These are phyloP conservation scores for Tenualosa thibaudeaui DNA, from an alignment of 2,797 vertebrate species.

Conservation along the genomic window DNA sequence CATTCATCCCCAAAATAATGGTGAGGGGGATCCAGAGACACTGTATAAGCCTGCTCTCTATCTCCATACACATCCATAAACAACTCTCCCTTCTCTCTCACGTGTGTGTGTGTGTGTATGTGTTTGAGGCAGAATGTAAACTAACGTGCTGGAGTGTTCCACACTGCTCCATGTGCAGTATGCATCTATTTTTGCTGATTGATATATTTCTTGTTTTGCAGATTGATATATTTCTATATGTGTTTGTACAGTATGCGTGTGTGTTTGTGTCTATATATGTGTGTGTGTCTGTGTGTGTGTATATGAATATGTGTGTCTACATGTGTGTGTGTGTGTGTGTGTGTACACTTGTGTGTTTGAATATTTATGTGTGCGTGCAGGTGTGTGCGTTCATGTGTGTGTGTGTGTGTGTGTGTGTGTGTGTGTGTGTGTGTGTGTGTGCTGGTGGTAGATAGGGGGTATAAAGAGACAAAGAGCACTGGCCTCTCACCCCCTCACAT, in stretches of 20 bases:
- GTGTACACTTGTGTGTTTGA: no score
- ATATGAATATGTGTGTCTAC: no score
- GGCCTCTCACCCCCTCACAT: neutral
- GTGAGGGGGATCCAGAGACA: constrained; percentile 45
- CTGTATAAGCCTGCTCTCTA: neutral
- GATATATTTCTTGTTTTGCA: constrained; percentile 22
- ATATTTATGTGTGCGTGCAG: neutral
- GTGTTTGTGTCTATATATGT: neutral
- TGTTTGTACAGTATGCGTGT: neutral
- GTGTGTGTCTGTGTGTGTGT: neutral
- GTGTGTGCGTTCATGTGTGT: no score
- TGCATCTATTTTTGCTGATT: neutral
- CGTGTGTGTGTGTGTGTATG: neutral
- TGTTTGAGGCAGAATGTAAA: neutral
- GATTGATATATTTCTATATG: constrained; percentile 27
- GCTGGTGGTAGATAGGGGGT: neutral
- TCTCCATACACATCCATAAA: constrained; percentile 24
- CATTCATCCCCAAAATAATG: constrained; percentile 55
- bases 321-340: no score
- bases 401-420: neutral
- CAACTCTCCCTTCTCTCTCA: constrained; percentile 19
- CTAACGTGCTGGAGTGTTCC: no score
- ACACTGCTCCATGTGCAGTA: no score
- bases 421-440: neutral
- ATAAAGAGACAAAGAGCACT: neutral